phyloP scores from a whole-genome alignment of 2,113 vertebrate genomes.

The Tachysurus fulvidraco region DNA sequence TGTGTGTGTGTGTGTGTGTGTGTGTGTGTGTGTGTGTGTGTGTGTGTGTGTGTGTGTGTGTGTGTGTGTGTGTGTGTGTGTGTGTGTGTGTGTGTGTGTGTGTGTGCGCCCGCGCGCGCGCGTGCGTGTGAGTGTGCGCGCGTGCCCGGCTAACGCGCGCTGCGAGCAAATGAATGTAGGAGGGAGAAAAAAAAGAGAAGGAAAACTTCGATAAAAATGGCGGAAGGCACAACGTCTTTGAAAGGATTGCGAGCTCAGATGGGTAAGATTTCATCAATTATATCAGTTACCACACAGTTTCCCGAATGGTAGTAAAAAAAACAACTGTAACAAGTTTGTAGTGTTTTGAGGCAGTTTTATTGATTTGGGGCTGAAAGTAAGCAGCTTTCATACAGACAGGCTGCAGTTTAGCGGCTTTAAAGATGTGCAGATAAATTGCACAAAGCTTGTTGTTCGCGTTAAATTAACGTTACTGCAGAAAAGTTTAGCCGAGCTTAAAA shows the following conservation, averaged over 20 bases:
- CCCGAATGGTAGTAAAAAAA: rapidly evolving
- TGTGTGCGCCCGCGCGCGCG: no score
- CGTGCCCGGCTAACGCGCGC: constrained; percentile 68
- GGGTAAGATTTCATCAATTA: constrained; percentile 64
- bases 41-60: background rate
- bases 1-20: no score
- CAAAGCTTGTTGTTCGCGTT: background rate
- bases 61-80: constrained; percentile 17
- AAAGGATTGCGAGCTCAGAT: constrained; percentile 77
- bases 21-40: constrained; percentile 19
- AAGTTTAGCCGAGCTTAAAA: background rate
- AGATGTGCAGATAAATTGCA: constrained; percentile 16
- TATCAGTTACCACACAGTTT: background rate
- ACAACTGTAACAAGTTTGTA: background rate
- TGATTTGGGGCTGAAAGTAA: background rate
- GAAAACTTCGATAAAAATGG: constrained; percentile 76
- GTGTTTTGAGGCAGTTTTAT: constrained; percentile 18
- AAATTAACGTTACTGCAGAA: background rate
- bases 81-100: no score
- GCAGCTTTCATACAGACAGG: constrained; percentile 24
- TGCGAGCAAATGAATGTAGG: constrained; percentile 52
- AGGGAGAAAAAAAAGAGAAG: constrained; percentile 54
- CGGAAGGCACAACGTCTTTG: constrained; percentile 76
- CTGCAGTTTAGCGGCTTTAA: constrained; percentile 40
- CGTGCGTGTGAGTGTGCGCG: no score